Base-by-base conservation (phyloP, 2,797 vertebrate genomes). In the Oryzias sinensis region DNA sequence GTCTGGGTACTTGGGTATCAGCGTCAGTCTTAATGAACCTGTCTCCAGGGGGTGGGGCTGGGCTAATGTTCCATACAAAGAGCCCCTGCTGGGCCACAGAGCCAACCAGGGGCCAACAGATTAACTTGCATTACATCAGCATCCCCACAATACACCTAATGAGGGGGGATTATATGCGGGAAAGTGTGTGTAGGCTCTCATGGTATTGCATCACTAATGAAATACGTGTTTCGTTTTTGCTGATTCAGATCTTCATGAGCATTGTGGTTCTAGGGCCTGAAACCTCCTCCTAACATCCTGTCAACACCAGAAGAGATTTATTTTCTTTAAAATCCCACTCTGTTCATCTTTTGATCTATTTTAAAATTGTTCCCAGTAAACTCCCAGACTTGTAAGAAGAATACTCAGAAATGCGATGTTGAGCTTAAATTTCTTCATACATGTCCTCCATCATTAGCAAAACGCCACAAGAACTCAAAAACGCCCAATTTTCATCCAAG, bases 91-190 rank as follows among this genome's bases (percentile, higher is more conserved):
- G 84, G 68, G 82, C 83, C 72, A 43, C 71, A 53, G 65, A 88
- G 84, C 87, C 86, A 89, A 90, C 78, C 82, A 90, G 82, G 88
- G 90, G 89, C 88, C 88, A 89, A 88, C 83, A 91, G 90, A 91
- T 92, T 92, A 83, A 90, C 89, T 92, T 91, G 90, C 89, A 92
- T 93, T 90, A 92, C 90, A 91, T 92, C 91, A 92, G 91, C 89
- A 89, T 92, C 86, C 80, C 73, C 74, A 89, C 87, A 91, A 91
- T 88, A 84, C 86, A 76, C 80, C 85, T 90, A 92, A 92, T 92
- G 90, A 93, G 89, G 82, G 76, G 78, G 85, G 83, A 87, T 84
- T 87, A 65, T 77, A 58, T 59, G 59, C 24, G 17, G 50, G 49
- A 43, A 57, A 68, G 64, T 71, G 56, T 56, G 53, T 54, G 79